Base-by-base conservation (phyloP, 2,797 vertebrate genomes). In the Gymnoscopelus braueri region DNA sequence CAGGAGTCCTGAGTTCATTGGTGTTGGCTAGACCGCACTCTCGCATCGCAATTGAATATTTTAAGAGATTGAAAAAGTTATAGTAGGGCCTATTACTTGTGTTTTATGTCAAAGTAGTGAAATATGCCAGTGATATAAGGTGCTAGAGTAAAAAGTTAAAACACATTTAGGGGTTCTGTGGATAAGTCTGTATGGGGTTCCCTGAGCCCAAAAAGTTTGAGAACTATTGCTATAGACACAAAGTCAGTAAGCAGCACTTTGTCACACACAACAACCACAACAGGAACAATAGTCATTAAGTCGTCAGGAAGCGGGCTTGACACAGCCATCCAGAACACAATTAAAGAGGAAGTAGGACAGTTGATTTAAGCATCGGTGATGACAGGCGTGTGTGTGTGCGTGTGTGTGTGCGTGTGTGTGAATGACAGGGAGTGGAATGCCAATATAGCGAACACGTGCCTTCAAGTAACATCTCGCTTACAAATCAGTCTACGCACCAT, bases 251-350 rank as follows among this genome's bases (percentile, higher is more conserved):
- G 61, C 58, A 63, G 26, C 32, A n/a, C 10, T 60, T 66, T 52
- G 63, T 74, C 60, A 65, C 44, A 24, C 56, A 61, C 57, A 35
- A 60, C 35, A 1, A 61, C 48, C 77, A 53, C 65, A 77, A 66
- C n/a, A 80, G 8, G 2, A 44, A 66, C 13, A 71, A 67, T 23
- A 72, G 80, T 84, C 63, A 74, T 54, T 68, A 74, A 61, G 82
- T 78, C 44, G 54, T 44, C 11, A 0, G 63, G 39, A 64, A 56
- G 57, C 54, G 67, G 39, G 39, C 39, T 4, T 60, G 66, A 69
- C 66, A 71, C 1, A 78, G 63, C 63, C 23, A 3, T 23, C 56
- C 56, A 35, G 63, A 24, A 8, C 47, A 56, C n/a, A 65, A 9
- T 48, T 55, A 19, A 50, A 63, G 61, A 49, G 50, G 53, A 60